Conservation (phyloP, 2,113 vertebrate genomes). For the Oncorhynchus gorbuscha region DNA sequence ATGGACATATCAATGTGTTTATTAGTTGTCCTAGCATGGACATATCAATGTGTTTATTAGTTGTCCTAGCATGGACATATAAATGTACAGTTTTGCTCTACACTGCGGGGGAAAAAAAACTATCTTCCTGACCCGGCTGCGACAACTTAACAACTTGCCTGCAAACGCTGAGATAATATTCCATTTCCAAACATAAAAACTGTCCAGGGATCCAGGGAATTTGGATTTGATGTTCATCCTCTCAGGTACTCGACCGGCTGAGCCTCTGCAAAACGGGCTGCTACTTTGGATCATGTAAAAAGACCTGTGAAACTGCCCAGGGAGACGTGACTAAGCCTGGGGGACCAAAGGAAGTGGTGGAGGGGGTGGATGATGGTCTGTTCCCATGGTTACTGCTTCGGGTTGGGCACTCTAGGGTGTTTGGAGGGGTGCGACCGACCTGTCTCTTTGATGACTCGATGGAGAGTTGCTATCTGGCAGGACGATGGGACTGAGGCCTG, state of each 20-base stretch:
- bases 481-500: conserved; percentile 20
- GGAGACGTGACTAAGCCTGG: conserved; percentile 8
- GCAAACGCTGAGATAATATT: conserved; percentile 25
- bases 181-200: conserved; percentile 26
- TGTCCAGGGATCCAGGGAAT: conserved; percentile 10
- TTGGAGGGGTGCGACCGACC: background rate
- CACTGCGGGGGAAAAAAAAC: background rate
- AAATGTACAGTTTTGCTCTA: conserved; percentile 3
- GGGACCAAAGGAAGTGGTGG: background rate
- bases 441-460: conserved; percentile 9
- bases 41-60: too few relatives aligned
- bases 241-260: conserved; percentile 12
- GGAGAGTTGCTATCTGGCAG: conserved; percentile 35
- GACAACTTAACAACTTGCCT: conserved; percentile 14
- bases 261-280: conserved; percentile 32
- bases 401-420: background rate
- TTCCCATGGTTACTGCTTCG: conserved; percentile 4
- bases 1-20: too few relatives aligned
- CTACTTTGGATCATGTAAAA: conserved; percentile 35
- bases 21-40: too few relatives aligned
- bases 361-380: background rate
- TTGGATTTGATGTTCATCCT: conserved; percentile 24
- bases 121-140: conserved; percentile 24
- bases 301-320: conserved; percentile 4
- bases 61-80: background rate